Base-by-base conservation (phyloP, 2,888 invertebrate species). In the Drosophila kanekoi region DNA sequence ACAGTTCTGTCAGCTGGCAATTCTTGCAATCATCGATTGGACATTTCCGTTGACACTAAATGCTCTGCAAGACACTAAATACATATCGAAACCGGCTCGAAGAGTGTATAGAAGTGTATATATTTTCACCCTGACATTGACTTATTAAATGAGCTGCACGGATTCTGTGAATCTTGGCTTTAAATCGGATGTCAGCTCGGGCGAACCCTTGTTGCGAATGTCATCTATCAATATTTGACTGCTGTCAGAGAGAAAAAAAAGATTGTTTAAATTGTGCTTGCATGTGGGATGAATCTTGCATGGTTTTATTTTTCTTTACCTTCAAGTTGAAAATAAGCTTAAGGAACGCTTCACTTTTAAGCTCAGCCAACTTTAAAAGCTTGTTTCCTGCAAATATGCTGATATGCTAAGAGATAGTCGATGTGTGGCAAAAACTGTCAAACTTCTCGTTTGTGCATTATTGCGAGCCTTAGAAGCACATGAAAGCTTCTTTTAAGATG, bases 211-310 rank as follows among this genome's bases (percentile, higher is more conserved):
- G 9, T 32, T 4, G 43, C 4, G 16, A n/a, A 33, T 33, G 33
- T 11, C 44, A 59, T 68, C 57, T 44, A 52, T 66, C 72, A 56
- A 60, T 14, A 69, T 68, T 68, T 38, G n/a, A n/a, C 10, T 54
- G 32, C n/a, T 43, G 14, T 43, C 28, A 28, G 28, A 8, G 28
- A 8, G 28, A 0, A 28, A 28, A 2, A 28, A 28, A 28, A 8
- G 8, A 8, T 28, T 28, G 8, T 3, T 8, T 3, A 38, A 14
- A 1, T 9, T 14, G 9, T 38, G 38, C 38, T 38, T 38, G 14
- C 14, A 37, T n/a, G n/a, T 38, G n/a, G 14, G 14, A 38, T 38
- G 2, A 37, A n/a, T 38, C 3, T 38, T 38, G n/a, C 10, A 41
- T 28, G 28, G 8, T 28, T 28, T 28, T 28, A 28, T 28, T 28